Evolutionary conservation across 2,888 invertebrate species (phyloP).

Genomic region (Rotaria socialis): DNA sequence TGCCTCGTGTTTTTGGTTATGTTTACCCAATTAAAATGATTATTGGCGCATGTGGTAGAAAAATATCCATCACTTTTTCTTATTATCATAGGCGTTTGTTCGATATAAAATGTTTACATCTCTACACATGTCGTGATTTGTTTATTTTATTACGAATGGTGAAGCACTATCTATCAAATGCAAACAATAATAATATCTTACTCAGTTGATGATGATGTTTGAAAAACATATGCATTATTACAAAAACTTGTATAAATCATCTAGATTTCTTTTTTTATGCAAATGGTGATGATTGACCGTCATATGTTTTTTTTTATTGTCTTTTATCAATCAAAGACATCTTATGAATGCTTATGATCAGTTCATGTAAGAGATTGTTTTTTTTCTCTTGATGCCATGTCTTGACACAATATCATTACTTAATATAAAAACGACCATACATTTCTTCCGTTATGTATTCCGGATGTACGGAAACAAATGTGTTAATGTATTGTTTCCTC

Average conservation of each 20-base stretch:
- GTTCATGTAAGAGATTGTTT: not conserved
- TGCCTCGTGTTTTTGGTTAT: not conserved
- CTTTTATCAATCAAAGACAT: not conserved
- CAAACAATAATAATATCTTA: not conserved
- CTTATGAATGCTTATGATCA: too few species aligned
- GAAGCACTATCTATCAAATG: not conserved
- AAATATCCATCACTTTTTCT: not conserved
- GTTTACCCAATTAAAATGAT: not conserved
- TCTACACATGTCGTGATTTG: not conserved
- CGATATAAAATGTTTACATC: not conserved
- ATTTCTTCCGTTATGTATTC: not conserved
- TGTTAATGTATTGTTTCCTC: not conserved
- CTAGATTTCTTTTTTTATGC: not conserved
- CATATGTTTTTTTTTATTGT: not conserved
- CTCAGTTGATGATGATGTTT: slow-evolving; percentile 6
- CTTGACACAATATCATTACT: not conserved
- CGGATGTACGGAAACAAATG: not conserved
- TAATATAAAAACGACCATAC: not conserved
- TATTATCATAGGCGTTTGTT: not conserved
- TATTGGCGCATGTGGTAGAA: not conserved
- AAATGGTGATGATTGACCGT: not conserved
- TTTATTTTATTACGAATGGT: not conserved
- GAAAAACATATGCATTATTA: not conserved
- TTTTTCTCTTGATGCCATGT: not conserved
- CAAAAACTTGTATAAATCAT: not conserved